phyloP scores from a whole-genome alignment of 1,140 invertebrate species.

The Bombus turneri region DNA sequence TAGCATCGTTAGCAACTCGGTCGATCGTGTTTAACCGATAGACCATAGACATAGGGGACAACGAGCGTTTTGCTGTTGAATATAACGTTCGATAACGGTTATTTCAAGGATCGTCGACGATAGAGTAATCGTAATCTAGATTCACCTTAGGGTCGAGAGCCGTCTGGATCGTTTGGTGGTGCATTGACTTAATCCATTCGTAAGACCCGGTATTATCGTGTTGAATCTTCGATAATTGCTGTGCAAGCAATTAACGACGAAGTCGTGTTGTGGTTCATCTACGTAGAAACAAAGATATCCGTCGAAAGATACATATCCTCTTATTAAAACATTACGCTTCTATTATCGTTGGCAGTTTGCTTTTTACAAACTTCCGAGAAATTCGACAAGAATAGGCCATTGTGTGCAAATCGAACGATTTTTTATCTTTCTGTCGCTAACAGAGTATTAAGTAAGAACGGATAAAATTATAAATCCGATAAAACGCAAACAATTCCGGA shows the following conservation, averaged over 20 bases:
- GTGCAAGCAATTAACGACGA: constrained; percentile 39
- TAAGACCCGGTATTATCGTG: constrained; percentile 32
- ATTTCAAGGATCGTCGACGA: constrained; percentile 18
- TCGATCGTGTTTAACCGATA: background rate
- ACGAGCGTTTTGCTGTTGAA: background rate
- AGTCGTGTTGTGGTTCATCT: background rate
- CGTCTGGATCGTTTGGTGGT: constrained; percentile 38
- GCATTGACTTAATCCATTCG: constrained; percentile 50
- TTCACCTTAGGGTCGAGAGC: constrained; percentile 11
- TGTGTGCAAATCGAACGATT: constrained; percentile 17
- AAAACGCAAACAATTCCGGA: constrained; percentile 25
- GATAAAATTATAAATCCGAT: constrained; percentile 4
- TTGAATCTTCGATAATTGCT: constrained; percentile 55
- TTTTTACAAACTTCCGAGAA: background rate
- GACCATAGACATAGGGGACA: background rate
- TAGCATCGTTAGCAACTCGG: no score
- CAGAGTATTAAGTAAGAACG: constrained; percentile 8
- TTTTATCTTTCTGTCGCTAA: constrained; percentile 16
- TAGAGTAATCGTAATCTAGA: constrained; percentile 51
- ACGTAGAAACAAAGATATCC: background rate
- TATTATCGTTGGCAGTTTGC: background rate
- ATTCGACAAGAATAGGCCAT: constrained; percentile 7
- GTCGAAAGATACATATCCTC: background rate
- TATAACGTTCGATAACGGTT: background rate
- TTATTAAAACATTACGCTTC: constrained; percentile 16